These are phyloP conservation scores for Venusia cambrica DNA, from an alignment of 2,888 invertebrate genomes.

Conservation along the genomic window DNA sequence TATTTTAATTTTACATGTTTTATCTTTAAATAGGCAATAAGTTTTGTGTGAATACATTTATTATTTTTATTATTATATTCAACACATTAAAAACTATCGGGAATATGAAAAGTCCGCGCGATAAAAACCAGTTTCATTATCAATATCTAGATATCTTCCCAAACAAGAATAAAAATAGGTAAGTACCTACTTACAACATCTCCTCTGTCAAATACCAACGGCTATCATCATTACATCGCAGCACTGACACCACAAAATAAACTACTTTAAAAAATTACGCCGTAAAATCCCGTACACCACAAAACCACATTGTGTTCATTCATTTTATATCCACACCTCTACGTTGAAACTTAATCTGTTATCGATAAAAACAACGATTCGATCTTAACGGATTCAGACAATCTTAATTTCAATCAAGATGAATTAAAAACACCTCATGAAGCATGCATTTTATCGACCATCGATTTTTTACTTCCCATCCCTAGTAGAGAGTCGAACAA, in stretches of 20 bases:
- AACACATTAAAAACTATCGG: too few relatives aligned
- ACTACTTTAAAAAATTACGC: constrained; percentile 39
- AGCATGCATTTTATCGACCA: constrained; percentile 30
- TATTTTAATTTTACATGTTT: too few relatives aligned
- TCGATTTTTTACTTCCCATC: constrained; percentile 24
- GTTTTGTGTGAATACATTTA: too few relatives aligned
- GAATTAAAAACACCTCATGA: constrained; percentile 36
- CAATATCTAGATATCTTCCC: too few relatives aligned
- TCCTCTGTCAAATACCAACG: background rate
- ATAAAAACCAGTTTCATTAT: too few relatives aligned
- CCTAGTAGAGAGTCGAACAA: constrained; percentile 8
- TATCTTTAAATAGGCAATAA: too few relatives aligned
- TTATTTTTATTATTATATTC: too few relatives aligned
- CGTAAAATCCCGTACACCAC: constrained; percentile 33
- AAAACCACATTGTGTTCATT: constrained; percentile 36
- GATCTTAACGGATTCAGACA: constrained; percentile 35
- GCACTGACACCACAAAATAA: constrained; percentile 31
- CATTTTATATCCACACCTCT: constrained; percentile 40
- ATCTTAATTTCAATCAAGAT: constrained; percentile 41
- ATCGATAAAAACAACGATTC: constrained; percentile 34
- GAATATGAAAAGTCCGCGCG: too few relatives aligned
- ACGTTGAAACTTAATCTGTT: constrained; percentile 38
- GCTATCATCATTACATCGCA: constrained; percentile 3
- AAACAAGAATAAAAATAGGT: too few relatives aligned
- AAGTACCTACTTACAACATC: background rate